Percentiles rank a stretch among this genome's conserved stretches.
phyloP scores from a whole-genome alignment of 2,888 invertebrate species.

The Troilus luridus region DNA sequence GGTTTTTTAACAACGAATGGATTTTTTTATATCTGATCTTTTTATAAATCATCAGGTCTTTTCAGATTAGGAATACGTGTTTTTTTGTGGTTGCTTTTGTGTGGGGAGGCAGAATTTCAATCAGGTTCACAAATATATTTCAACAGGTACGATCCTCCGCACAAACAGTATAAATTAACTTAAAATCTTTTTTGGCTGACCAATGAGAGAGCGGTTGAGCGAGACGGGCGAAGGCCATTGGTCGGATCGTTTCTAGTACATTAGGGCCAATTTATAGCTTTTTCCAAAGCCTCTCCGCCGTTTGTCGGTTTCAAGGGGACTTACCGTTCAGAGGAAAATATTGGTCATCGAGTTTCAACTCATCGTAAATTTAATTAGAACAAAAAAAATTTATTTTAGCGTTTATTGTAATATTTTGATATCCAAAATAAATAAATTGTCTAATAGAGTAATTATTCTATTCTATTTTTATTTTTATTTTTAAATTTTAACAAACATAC shows the following conservation, averaged over 20 bases:
- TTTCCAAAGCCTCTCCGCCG: not conserved
- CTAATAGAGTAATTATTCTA: too few species aligned
- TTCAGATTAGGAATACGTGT: not conserved
- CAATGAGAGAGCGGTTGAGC: conserved; percentile 21
- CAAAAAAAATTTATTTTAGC: not conserved
- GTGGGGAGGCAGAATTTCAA: not conserved
- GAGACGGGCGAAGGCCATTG: not conserved
- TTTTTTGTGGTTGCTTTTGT: not conserved
- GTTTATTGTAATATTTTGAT: not conserved
- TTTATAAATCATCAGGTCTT: not conserved
- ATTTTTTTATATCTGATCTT: not conserved
- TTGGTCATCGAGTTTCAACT: not conserved
- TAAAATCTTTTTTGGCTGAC: not conserved
- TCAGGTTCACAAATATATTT: not conserved
- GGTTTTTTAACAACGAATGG: too few species aligned
- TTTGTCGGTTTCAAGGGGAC: not conserved
- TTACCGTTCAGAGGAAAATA: not conserved
- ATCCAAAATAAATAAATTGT: too few species aligned
- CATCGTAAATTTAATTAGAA: not conserved
- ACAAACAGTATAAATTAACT: not conserved
- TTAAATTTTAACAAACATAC: too few species aligned
- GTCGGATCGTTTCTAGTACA: conserved; percentile 13
- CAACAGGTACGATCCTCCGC: not conserved
- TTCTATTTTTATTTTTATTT: too few species aligned
- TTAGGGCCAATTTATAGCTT: conserved; percentile 31